These are phyloP conservation scores for Cotesia congregata DNA, from an alignment of 2,888 invertebrate species.

Conservation along the genomic window DNA sequence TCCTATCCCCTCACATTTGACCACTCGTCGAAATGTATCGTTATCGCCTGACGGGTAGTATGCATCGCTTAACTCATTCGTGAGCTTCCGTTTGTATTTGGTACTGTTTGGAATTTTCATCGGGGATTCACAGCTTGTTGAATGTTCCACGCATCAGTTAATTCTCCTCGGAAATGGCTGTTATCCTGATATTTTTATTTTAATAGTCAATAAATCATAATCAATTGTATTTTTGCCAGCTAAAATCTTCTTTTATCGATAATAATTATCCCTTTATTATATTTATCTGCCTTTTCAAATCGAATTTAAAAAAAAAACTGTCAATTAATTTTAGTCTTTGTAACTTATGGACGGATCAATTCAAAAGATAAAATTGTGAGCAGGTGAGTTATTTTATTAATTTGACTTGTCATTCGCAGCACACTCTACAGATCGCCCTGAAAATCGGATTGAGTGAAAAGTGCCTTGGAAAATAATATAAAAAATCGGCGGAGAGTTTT, in stretches of 20 bases:
- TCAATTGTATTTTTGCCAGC: neutral
- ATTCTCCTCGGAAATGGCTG: neutral
- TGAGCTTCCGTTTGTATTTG: constrained; percentile 9
- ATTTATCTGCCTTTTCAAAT: no score
- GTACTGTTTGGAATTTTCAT: constrained; percentile 22
- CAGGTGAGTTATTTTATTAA: no score
- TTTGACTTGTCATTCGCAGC: no score
- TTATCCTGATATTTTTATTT: neutral
- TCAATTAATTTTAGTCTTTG: no score
- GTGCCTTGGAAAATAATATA: constrained; percentile 1
- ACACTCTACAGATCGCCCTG: neutral
- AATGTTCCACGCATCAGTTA: neutral
- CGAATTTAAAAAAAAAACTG: no score
- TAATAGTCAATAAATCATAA: constrained; percentile 4
- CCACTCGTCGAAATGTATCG: constrained; percentile 9
- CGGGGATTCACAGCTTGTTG: constrained; percentile 21
- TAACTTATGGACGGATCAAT: no score
- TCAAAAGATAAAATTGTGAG: no score
- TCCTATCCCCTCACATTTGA: neutral
- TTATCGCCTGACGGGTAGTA: neutral
- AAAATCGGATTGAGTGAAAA: constrained; percentile 14
- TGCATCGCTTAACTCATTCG: constrained; percentile 11
- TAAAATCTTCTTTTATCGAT: neutral
- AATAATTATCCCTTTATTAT: neutral
- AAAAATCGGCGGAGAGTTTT: constrained; percentile 21